A percentile compares a stretch with the other conserved stretches of the same genome.
phyloP scores from a whole-genome alignment of 2,113 vertebrate genomes.

The Callipepla squamata region DNA sequence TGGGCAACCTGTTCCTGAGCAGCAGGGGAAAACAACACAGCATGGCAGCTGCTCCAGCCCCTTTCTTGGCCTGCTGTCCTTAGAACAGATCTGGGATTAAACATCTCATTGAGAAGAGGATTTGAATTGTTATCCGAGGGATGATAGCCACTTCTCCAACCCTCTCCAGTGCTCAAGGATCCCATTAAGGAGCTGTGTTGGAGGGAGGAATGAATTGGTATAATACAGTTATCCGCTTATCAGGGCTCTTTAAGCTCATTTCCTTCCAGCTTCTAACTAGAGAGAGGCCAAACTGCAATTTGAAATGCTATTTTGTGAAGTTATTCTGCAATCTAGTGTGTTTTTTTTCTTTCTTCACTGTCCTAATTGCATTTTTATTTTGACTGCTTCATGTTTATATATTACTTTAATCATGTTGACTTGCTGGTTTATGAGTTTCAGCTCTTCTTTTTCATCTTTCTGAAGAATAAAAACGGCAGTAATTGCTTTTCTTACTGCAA shows the following conservation, averaged over 20 bases:
- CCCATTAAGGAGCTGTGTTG: neutral
- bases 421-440: neutral
- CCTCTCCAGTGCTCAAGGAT: neutral
- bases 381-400: neutral
- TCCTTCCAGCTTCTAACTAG: neutral
- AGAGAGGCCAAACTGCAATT: neutral
- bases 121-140: neutral
- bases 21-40: no score
- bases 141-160: neutral
- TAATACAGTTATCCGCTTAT: neutral
- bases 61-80: neutral
- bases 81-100: neutral
- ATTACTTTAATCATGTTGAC: neutral
- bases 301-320: neutral
- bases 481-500: neutral
- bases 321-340: neutral
- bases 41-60: rapidly evolving
- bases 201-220: neutral
- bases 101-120: neutral
- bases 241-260: neutral
- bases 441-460: neutral
- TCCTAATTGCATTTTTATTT: neutral
- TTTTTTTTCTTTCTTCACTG: neutral
- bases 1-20: no score
- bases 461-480: neutral